Percentiles rank a stretch among this genome's conserved stretches.
phyloP scores from a whole-genome alignment of 1,140 invertebrate species.

The Notospermus geniculatus region DNA sequence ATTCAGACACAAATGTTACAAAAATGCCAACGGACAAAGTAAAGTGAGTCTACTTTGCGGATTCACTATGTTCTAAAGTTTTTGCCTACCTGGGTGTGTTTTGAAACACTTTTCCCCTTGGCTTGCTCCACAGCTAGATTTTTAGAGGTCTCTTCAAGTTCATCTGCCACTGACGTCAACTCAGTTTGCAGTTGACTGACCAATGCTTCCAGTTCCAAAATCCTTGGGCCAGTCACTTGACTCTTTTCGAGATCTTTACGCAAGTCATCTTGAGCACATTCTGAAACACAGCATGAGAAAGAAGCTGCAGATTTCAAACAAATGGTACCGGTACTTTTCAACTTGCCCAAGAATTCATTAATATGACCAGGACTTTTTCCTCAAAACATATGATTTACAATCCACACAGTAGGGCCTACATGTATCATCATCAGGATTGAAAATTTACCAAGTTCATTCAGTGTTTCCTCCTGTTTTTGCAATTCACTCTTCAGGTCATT shows the following conservation, averaged over 20 bases:
- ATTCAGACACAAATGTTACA: background rate
- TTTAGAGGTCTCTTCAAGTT: conserved; percentile 34
- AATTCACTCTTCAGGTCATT: conserved; percentile 29
- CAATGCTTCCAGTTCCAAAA: conserved; percentile 26
- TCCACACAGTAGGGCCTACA: too few relatives aligned
- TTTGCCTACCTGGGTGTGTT: conserved; percentile 42
- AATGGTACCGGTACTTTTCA: too few relatives aligned
- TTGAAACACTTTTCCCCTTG: conserved; percentile 42
- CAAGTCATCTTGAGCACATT: conserved; percentile 30
- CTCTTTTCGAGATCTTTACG: conserved; percentile 38
- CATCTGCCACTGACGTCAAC: conserved; percentile 28
- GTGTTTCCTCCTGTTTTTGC: conserved; percentile 28
- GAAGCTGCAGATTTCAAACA: too few relatives aligned
- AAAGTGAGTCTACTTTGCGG: too few relatives aligned
- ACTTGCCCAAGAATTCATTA: too few relatives aligned
- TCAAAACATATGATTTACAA: too few relatives aligned
- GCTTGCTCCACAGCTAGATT: conserved; percentile 42
- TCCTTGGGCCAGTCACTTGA: conserved; percentile 23
- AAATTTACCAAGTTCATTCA: conserved; percentile 35
- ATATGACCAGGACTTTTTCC: too few relatives aligned
- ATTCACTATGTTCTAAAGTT: background rate
- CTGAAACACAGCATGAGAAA: too few relatives aligned
- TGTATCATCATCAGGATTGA: too few relatives aligned
- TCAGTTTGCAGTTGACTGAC: conserved; percentile 25
- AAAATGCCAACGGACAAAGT: too few relatives aligned